Base-by-base conservation (phyloP, 1,140 invertebrate genomes). In the Mylabris phalerata region DNA sequence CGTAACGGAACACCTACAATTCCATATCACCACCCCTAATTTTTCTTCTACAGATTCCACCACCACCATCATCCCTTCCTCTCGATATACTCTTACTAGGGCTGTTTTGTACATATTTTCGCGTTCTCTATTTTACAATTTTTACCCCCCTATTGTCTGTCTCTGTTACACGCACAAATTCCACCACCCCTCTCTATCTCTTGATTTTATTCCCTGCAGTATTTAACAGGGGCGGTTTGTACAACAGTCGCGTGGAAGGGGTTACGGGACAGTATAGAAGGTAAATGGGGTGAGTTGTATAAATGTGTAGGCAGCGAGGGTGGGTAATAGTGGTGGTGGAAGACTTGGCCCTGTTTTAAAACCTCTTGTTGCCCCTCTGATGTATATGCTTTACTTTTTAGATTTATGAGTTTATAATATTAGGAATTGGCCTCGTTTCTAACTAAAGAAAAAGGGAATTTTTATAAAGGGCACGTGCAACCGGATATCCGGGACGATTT, bases 121-220 rank as follows among this genome's bases (percentile, higher is more conserved):
- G 70, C 69, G 63, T 72, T 42, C 71, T 72, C 71, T 72, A 72
- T 72, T 72, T 72, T 72, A 67, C 69, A 69, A 71, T 72, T 72
- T 72, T 71, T 70, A 65, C 68, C 66, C 66, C 65, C 66, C 19
- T 19, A 19, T 19, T 19, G 19, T 2, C 19, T 19, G 19, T 19
- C 19, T 19, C 19, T 19, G 1, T 19, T 19, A 19, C 1, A 19
- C 19, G 19, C 19, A 19, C 19, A 19, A 19, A 19, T 19, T 19
- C 19, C 19, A 19, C 19, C 19, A 19, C 1, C 19, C 19, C 64
- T 64, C 52, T 50, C 51, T 40, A 4, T 32, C 32, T 9, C 63
- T 61, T 61, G 63, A 66, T 66, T 69, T 69, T 69, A 67, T 63
- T 69, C 64, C 48, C 57, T 65, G 48, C 57, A 60, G 62, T 64